phyloP scores from a whole-genome alignment of 2,888 invertebrate species.

The Margaritifera margaritifera region DNA sequence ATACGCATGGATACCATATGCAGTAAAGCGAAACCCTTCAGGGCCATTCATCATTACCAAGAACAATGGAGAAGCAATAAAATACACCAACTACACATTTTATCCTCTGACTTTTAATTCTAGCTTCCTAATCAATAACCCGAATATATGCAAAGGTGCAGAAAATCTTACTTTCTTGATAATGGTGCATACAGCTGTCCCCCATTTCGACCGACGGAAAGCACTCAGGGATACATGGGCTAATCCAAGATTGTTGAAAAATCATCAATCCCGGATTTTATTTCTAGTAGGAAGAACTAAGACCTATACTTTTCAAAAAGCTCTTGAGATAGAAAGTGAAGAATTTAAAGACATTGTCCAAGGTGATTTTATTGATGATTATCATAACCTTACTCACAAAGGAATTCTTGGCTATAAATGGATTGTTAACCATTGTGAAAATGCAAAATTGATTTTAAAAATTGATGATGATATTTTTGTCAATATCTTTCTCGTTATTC shows the following conservation, averaged over 20 bases:
- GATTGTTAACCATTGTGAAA: conserved; percentile 46
- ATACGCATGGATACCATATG: too few species aligned
- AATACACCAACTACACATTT: too few species aligned
- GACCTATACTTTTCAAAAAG: conserved; percentile 25
- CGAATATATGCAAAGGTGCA: too few species aligned
- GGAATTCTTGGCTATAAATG: conserved; percentile 48
- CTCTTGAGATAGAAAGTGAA: conserved; percentile 43
- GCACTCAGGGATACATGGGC: conserved; percentile 51
- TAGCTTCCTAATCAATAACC: too few species aligned
- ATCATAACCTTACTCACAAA: conserved; percentile 52
- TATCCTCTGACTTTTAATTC: too few species aligned
- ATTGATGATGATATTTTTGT: conserved; percentile 55
- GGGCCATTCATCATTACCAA: too few species aligned
- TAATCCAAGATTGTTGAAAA: conserved; percentile 26
- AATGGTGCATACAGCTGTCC: conserved; percentile 45
- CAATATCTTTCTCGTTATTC: conserved; percentile 41
- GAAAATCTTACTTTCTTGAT: conserved; percentile 21
- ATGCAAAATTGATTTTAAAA: conserved; percentile 47
- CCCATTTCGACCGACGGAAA: conserved; percentile 39
- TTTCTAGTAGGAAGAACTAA: conserved; percentile 43
- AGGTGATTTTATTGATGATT: conserved; percentile 49
- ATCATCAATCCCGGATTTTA: conserved; percentile 31
- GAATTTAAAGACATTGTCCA: conserved; percentile 50
- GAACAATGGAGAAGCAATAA: too few species aligned
- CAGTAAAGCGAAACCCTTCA: too few species aligned